Evolutionary conservation across 2,888 invertebrate species (phyloP).

Genomic region (Drosophila histrio): DNA sequence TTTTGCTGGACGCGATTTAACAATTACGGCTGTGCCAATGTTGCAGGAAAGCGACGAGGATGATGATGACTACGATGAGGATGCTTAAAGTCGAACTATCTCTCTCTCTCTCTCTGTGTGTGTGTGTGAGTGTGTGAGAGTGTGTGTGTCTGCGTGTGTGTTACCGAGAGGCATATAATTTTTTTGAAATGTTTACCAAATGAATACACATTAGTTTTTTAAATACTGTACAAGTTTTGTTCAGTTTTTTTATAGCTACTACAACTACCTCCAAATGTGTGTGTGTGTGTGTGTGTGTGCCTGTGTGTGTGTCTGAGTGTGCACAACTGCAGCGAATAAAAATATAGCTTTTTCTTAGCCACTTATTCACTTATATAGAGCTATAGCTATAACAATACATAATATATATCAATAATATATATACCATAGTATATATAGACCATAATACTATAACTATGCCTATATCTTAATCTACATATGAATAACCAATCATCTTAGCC

Average conservation of each 20-base stretch:
- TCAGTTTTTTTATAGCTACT: constrained; percentile 42
- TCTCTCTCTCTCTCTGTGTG: neutral
- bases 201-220: constrained; percentile 66
- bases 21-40: constrained; percentile 80
- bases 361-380: constrained; percentile 21
- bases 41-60: constrained; percentile 81
- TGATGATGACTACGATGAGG: constrained; percentile 81
- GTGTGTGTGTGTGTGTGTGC: constrained; percentile 32
- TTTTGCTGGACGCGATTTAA: constrained; percentile 78
- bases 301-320: constrained; percentile 20
- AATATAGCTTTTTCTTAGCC: constrained; percentile 45
- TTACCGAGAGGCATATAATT: constrained; percentile 65
- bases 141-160: constrained; percentile 11
- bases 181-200: constrained; percentile 77
- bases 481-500: constrained; percentile 26
- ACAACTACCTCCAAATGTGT: constrained; percentile 68
- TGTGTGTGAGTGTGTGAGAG: constrained; percentile 1
- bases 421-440: too few species aligned
- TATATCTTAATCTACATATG: constrained; percentile 3
- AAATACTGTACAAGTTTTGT: constrained; percentile 28
- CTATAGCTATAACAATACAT: neutral
- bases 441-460: neutral
- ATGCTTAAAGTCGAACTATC: constrained; percentile 44
- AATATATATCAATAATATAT: too few species aligned
- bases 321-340: constrained; percentile 38